A percentile compares a stretch with the other conserved stretches of the same genome.
These are phyloP conservation scores for Tonatia bakeri DNA, from an alignment of 2,113 vertebrate species.

Conservation along the genomic window DNA sequence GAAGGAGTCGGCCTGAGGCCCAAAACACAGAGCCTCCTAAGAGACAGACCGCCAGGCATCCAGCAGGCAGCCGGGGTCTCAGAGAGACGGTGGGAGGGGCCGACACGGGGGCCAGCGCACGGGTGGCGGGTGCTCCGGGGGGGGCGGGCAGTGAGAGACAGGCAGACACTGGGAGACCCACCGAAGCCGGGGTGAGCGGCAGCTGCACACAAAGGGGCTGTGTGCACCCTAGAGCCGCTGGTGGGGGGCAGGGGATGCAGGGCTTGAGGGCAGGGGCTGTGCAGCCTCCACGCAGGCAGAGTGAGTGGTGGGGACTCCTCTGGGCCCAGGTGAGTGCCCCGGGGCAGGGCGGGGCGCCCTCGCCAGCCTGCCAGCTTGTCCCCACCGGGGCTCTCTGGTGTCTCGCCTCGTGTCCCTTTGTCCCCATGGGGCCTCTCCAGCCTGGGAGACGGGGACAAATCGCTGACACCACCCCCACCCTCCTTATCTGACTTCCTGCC, in stretches of 20 bases:
- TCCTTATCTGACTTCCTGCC: neutral
- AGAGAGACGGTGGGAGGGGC: neutral
- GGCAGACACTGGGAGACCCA: neutral
- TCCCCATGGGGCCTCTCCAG: neutral
- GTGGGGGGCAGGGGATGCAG: neutral
- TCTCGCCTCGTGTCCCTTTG: neutral
- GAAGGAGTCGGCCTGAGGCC: neutral
- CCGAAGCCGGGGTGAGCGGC: neutral
- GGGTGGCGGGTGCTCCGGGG: neutral
- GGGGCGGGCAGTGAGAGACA: neutral
- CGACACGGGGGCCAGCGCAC: rapidly evolving
- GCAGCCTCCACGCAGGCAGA: neutral
- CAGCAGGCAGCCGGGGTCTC: neutral
- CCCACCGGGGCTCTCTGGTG: neutral
- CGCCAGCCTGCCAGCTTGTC: rapidly evolving
- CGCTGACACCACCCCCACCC: rapidly evolving
- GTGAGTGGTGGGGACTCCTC: neutral
- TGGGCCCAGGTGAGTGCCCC: neutral
- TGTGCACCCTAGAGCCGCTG: neutral
- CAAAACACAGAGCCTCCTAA: neutral
- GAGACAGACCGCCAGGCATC: neutral
- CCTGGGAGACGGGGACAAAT: neutral
- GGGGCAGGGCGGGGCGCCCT: neutral
- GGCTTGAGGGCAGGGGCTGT: rapidly evolving
- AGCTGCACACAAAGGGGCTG: neutral